Conservation (phyloP, 2,888 invertebrate genomes). For the Pollenia amentaria region DNA sequence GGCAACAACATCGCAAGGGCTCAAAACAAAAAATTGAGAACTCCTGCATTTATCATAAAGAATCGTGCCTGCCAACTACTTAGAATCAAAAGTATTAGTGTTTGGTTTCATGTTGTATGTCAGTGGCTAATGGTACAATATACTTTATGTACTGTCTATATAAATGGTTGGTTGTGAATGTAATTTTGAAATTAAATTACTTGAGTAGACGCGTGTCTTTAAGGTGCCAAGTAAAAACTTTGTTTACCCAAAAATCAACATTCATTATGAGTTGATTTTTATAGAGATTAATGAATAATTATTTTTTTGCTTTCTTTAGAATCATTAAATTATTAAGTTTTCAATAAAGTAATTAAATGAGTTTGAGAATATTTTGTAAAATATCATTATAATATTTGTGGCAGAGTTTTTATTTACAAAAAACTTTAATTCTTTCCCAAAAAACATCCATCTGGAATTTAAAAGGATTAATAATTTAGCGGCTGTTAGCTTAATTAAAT, state of each 20-base stretch:
- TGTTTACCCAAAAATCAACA: slow-evolving; percentile 30
- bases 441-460: no score
- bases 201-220: slow-evolving; percentile 70
- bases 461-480: no score
- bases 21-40: slow-evolving; percentile 11
- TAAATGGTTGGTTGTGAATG: slow-evolving; percentile 26
- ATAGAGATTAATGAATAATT: background rate
- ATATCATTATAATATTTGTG: no score
- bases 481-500: no score
- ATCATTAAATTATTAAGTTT: background rate
- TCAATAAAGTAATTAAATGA: background rate
- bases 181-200: slow-evolving; percentile 63
- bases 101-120: background rate
- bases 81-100: slow-evolving; percentile 2
- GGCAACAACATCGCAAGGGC: background rate
- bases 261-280: slow-evolving; percentile 19
- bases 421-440: no score
- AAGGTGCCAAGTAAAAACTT: slow-evolving; percentile 47
- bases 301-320: background rate
- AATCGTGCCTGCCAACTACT: slow-evolving; percentile 22
- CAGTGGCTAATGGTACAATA: background rate
- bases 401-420: no score
- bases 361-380: background rate
- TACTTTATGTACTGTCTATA: background rate
- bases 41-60: slow-evolving; percentile 7